Evolutionary conservation across 2,797 vertebrate species (phyloP).

Genomic region (Onychomys torridus): DNA sequence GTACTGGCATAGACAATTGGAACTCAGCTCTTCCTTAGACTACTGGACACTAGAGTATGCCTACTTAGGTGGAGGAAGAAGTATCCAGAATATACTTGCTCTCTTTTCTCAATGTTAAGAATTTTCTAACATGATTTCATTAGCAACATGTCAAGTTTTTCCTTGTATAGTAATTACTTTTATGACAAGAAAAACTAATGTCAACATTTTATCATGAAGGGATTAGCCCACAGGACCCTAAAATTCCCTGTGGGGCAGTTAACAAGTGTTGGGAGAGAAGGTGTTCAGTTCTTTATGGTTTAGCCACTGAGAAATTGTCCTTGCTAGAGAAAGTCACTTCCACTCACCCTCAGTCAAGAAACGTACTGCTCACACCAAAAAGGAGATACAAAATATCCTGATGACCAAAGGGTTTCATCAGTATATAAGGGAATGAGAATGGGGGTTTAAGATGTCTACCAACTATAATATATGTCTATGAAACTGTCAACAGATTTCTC

Average conservation of each 20-base stretch:
- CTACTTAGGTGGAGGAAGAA: neutral
- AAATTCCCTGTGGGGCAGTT: neutral
- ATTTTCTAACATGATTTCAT: neutral
- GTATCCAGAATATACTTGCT: neutral
- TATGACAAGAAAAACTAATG: neutral
- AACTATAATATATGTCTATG: neutral
- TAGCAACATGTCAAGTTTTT: neutral
- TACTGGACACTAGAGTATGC: neutral
- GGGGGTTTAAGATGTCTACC: neutral
- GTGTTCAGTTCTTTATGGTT: neutral
- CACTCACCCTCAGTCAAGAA: neutral
- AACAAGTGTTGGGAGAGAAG: neutral
- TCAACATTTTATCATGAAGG: neutral
- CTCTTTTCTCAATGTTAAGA: neutral
- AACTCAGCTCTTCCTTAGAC: neutral
- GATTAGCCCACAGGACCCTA: neutral
- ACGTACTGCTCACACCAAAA: neutral
- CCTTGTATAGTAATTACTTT: neutral
- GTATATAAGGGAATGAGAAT: neutral
- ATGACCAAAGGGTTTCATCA: neutral
- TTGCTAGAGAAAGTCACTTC: neutral
- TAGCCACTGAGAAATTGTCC: neutral
- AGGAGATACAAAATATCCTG: neutral
- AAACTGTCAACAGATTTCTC: neutral
- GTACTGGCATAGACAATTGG: too few species aligned